phyloP scores from a whole-genome alignment of 92 coral and sea anemone genomes.

The Bergia sp. region DNA sequence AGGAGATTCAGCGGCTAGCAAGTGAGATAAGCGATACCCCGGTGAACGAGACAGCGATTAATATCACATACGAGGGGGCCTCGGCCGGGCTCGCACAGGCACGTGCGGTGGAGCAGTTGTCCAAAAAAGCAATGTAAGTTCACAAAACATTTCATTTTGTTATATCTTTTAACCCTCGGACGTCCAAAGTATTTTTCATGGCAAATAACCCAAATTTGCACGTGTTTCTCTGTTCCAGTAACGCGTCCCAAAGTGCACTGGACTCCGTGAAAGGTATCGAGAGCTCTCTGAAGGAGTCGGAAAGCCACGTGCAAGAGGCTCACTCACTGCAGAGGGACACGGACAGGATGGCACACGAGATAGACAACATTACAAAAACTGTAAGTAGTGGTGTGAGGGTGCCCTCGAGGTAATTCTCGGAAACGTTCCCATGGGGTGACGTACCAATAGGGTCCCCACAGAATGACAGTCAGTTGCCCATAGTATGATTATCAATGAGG shows the following conservation, averaged over 20 bases:
- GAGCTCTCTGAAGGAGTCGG: conserved; percentile 59
- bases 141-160: background rate
- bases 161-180: no score
- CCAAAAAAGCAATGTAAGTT: conserved; percentile 81
- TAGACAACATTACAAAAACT: conserved; percentile 72
- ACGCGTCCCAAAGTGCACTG: conserved; percentile 77
- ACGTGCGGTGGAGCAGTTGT: conserved; percentile 71
- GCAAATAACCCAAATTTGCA: no score
- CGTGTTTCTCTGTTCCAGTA: conserved; percentile 49
- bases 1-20: conserved; percentile 76
- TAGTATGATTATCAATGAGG: background rate
- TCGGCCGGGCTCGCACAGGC: conserved; percentile 85
- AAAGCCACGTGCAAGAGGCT: conserved; percentile 61
- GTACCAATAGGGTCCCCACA: background rate
- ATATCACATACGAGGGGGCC: conserved; percentile 80
- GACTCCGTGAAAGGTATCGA: conserved; percentile 78
- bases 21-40: conserved; percentile 69
- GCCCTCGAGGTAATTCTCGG: background rate
- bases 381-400: conserved; percentile 46
- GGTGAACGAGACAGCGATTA: conserved; percentile 75
- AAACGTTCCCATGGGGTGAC: no score
- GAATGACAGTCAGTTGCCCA: background rate
- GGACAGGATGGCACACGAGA: conserved; percentile 72
- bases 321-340: conserved; percentile 67
- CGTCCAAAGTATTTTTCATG: no score